Conservation (phyloP, 2,113 vertebrate genomes). For the Ramphastos sulfuratus region DNA sequence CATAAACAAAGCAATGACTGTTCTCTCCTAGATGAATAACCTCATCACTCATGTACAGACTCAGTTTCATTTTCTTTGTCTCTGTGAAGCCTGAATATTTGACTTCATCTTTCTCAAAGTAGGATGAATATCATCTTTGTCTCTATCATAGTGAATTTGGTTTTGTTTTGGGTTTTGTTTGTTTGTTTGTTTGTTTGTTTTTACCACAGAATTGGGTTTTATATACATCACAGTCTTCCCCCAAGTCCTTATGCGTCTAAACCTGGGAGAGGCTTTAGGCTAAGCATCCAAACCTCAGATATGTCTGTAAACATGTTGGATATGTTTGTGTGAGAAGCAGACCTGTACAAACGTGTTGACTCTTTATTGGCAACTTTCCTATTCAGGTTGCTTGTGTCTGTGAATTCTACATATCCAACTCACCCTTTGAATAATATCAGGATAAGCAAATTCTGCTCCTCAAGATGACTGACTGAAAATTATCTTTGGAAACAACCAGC, state of each 20-base stretch:
- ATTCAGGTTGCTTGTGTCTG: neutral
- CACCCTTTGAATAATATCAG: neutral
- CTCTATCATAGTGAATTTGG: neutral
- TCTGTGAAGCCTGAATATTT: neutral
- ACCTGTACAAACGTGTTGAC: rapidly evolving
- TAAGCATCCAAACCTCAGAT: neutral
- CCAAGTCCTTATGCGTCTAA: neutral
- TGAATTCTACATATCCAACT: neutral
- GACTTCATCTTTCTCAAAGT: neutral
- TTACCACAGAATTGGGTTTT: neutral
- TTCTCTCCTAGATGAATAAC: neutral
- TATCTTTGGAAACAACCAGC: neutral
- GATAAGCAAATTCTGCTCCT: neutral
- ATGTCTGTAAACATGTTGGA: neutral
- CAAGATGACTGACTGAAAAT: neutral
- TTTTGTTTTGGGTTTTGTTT: no score
- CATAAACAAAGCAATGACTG: neutral
- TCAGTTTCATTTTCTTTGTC: neutral
- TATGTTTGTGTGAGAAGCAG: neutral
- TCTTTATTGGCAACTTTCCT: neutral
- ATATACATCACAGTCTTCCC: neutral
- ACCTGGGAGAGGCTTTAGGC: neutral
- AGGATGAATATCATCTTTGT: neutral
- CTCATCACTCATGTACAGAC: neutral
- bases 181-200: neutral